A percentile compares a stretch with the other conserved stretches of the same genome.
phyloP scores from a whole-genome alignment of 2,888 invertebrate genomes.

The Watsonalla binaria region DNA sequence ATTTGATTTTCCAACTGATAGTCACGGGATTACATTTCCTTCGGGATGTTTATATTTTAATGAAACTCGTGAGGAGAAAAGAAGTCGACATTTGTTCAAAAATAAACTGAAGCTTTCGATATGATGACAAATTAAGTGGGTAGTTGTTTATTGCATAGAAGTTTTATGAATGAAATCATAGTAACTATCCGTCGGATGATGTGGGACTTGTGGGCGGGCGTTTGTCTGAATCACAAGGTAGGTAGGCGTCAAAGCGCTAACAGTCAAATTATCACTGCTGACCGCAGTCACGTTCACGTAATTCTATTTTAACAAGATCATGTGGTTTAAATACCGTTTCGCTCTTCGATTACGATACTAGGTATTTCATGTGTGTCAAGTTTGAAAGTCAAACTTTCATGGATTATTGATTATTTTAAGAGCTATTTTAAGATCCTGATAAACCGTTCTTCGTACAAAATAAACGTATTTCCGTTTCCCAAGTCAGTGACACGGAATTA shows the following conservation, averaged over 20 bases:
- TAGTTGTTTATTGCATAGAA: not conserved
- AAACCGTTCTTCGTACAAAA: constrained; percentile 8
- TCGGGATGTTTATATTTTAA: no score
- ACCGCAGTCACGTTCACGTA: not conserved
- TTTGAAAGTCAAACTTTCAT: no score
- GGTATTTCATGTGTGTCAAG: no score
- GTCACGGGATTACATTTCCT: no score
- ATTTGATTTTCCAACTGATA: not conserved
- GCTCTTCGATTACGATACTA: no score
- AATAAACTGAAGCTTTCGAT: no score
- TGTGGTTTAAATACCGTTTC: not conserved
- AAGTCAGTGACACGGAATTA: constrained; percentile 65
- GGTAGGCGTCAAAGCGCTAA: not conserved
- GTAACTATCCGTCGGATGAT: not conserved
- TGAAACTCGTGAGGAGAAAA: not conserved
- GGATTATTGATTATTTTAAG: no score
- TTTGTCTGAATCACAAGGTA: not conserved
- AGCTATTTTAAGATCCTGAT: no score
- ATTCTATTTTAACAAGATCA: not conserved
- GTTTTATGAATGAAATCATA: constrained; percentile 7
- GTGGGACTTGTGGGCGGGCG: not conserved
- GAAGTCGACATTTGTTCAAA: not conserved
- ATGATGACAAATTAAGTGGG: no score
- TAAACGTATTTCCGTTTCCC: constrained; percentile 31
- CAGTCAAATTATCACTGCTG: not conserved